These are phyloP conservation scores for Caenorhabditis brenneri DNA, from an alignment of 1,140 invertebrate species.

Conservation along the genomic window DNA sequence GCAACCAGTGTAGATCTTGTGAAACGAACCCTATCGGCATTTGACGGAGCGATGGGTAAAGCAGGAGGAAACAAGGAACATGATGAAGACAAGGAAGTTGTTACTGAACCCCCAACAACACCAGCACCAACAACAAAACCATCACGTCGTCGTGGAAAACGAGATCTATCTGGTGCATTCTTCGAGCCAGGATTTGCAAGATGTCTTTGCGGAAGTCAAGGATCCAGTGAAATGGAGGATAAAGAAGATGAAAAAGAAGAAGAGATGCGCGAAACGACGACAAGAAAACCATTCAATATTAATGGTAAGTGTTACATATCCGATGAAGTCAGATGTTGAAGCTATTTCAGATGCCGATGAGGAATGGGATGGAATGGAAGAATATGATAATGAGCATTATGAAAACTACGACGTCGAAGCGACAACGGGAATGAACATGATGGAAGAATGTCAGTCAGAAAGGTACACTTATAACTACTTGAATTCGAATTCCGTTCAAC, in stretches of 20 bases:
- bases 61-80: slow-evolving; percentile 55
- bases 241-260: slow-evolving; percentile 23
- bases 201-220: slow-evolving; percentile 50
- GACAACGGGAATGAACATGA: slow-evolving; percentile 37
- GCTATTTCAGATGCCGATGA: slow-evolving; percentile 31
- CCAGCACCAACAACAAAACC: slow-evolving; percentile 26
- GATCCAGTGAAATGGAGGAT: slow-evolving; percentile 19
- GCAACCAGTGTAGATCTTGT: slow-evolving; percentile 59
- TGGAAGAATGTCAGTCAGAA: slow-evolving; percentile 51
- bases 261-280: neutral
- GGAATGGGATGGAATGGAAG: slow-evolving; percentile 38
- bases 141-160: slow-evolving; percentile 11
- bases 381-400: slow-evolving; percentile 24
- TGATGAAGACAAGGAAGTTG: slow-evolving; percentile 5
- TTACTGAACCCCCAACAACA: neutral
- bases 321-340: neutral
- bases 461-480: neutral
- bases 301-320: slow-evolving; percentile 26
- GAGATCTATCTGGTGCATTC: slow-evolving; percentile 19
- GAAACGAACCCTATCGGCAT: slow-evolving; percentile 60
- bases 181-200: slow-evolving; percentile 47
- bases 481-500: too few relatives aligned
- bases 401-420: slow-evolving; percentile 24
- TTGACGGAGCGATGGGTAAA: slow-evolving; percentile 61
- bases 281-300: slow-evolving; percentile 20